Conservation (phyloP, 2,113 vertebrate species). For the Paramisgurnus dabryanus region DNA sequence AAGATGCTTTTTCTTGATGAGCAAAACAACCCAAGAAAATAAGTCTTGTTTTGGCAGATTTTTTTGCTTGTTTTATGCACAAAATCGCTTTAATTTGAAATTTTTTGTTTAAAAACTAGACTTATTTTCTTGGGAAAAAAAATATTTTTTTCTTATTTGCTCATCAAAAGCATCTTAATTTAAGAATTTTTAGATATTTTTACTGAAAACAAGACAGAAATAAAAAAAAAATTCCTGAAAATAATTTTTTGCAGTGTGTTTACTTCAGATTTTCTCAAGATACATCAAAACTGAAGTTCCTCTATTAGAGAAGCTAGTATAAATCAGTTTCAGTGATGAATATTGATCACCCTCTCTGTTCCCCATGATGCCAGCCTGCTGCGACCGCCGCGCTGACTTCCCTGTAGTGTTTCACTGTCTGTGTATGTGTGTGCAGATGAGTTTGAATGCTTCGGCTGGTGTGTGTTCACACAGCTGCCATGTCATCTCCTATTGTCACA, state of each 20-base stretch:
- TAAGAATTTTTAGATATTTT: no score
- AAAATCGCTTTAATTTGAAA: no score
- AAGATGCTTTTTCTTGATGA: no score
- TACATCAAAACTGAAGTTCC: not conserved
- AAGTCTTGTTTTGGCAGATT: no score
- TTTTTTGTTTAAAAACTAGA: no score
- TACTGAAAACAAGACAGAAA: no score
- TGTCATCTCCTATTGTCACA: slow-evolving; percentile 15
- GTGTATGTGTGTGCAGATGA: slow-evolving; percentile 61
- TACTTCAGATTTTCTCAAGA: not conserved
- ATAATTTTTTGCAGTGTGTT: not conserved
- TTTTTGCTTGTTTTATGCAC: no score
- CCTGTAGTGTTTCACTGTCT: slow-evolving; percentile 60
- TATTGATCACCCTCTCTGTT: slow-evolving; percentile 7
- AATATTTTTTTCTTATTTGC: no score
- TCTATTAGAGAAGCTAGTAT: not conserved
- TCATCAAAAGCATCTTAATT: no score
- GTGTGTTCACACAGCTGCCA: slow-evolving; percentile 57
- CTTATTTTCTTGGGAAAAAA: no score
- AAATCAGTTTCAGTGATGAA: not conserved
- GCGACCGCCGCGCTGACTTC: slow-evolving; percentile 44
- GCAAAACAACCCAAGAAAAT: no score
- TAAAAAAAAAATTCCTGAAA: no score
- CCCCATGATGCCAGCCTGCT: slow-evolving; percentile 10
- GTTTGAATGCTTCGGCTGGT: slow-evolving; percentile 59